phyloP scores from a whole-genome alignment of 2,888 invertebrate genomes.

The Morpho achilles region DNA sequence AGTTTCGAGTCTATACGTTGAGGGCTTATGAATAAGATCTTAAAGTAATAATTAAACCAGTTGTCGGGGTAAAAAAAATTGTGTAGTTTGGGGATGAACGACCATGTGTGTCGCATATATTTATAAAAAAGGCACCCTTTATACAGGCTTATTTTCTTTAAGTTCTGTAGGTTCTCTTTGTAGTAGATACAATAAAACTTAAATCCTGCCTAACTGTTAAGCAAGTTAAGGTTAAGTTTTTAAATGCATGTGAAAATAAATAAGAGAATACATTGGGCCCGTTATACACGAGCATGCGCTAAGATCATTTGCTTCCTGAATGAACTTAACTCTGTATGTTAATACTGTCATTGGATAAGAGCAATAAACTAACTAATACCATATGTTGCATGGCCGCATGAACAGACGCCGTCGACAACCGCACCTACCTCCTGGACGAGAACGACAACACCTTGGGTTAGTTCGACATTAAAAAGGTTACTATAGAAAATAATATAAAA shows the following conservation, averaged over 20 bases:
- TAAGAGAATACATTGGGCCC: background rate
- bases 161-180: too few relatives aligned
- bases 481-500: slow-evolving; percentile 3
- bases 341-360: background rate
- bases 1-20: too few relatives aligned
- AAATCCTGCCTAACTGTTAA: background rate
- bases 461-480: slow-evolving; percentile 43
- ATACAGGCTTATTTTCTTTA: too few relatives aligned
- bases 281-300: slow-evolving; percentile 9
- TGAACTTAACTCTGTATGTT: slow-evolving; percentile 5
- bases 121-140: too few relatives aligned
- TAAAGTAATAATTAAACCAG: too few relatives aligned
- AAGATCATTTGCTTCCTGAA: slow-evolving; percentile 1
- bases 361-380: slow-evolving; percentile 18
- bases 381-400: slow-evolving; percentile 66
- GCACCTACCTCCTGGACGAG: slow-evolving; percentile 88
- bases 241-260: slow-evolving; percentile 1
- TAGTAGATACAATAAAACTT: too few relatives aligned
- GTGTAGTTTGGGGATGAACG: too few relatives aligned
- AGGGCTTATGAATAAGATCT: too few relatives aligned
- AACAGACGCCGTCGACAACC: slow-evolving; percentile 86
- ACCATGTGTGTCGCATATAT: too few relatives aligned
- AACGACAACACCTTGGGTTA: slow-evolving; percentile 82
- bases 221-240: slow-evolving; percentile 6
- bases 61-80: too few relatives aligned